Base-by-base conservation (phyloP, 1,140 invertebrate genomes). In the Panulirus ornatus region DNA sequence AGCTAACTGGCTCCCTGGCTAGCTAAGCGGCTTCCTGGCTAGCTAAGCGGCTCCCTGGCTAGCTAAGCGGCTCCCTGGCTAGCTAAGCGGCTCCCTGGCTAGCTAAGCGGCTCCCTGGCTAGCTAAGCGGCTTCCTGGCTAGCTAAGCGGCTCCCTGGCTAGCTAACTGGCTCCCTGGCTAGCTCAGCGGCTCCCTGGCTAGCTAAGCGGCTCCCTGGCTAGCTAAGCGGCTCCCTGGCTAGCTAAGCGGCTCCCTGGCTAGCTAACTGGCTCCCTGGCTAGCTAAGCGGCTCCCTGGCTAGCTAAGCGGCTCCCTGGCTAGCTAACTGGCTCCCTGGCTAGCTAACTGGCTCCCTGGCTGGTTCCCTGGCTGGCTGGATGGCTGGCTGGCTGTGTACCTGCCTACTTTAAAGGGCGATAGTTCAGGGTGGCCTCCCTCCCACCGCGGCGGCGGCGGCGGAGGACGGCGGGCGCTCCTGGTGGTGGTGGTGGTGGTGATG, bases 361-460 rank as follows among this genome's bases (percentile, higher is more conserved):
- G 2, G 51, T 47, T 81, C 11, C 47, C 30, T 81, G 47, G 78
- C 47, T 58, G 78, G 78, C 78, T 81, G 78, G 78, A 47, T 81
- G 78, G 78, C 78, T 81, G 51, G 78, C 78, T 73, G 70, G 70
- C 70, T 22, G 78, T 54, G 47, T 81, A 54, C 78, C 78, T 38
- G 58, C 51, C 22, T 6, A 66, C 14, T 5, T 81, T 81, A 81
- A 81, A 81, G 78, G 51, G 78, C 47, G 78, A 81, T 81, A 81
- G 78, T 30, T 58, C 51, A 47, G 78, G 36, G 78, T 38, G 27
- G 27, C n/a, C 78, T 81, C 42, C 70, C 70, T 73, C 70, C 14
- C 16, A n/a, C 27, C 27, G 8, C n/a, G 70, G 42, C 34, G 70
- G 42, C 70, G 70, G 6, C 34, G 70, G n/a, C n/a, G n/a, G n/a